These are phyloP conservation scores for Andrena chrysosceles DNA, from an alignment of 2,888 invertebrate species.

Conservation along the genomic window DNA sequence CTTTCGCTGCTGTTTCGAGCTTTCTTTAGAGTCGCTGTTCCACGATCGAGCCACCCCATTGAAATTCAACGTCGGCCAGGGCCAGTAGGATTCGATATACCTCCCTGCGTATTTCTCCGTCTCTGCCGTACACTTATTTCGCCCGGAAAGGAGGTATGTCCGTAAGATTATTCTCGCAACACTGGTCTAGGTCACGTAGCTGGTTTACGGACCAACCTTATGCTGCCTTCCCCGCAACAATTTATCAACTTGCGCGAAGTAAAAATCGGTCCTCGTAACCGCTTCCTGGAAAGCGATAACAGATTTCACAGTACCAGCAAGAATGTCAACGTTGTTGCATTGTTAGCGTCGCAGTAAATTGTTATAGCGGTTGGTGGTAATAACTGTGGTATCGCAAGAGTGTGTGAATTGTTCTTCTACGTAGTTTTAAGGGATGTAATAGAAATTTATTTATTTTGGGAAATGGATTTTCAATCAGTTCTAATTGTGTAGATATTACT, in stretches of 20 bases:
- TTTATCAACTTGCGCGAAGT: slow-evolving; percentile 49
- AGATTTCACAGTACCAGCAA: slow-evolving; percentile 28
- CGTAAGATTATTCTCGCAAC: slow-evolving; percentile 57
- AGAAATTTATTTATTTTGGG: too few species aligned
- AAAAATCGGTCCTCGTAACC: neutral
- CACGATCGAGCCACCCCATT: slow-evolving; percentile 30
- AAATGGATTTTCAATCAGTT: too few species aligned
- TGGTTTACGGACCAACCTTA: slow-evolving; percentile 54
- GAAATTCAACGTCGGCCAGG: slow-evolving; percentile 42
- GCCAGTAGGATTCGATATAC: slow-evolving; percentile 61
- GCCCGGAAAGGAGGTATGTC: neutral
- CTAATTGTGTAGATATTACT: too few species aligned
- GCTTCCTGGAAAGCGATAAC: slow-evolving; percentile 25
- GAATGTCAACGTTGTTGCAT: neutral
- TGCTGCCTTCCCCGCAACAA: slow-evolving; percentile 37
- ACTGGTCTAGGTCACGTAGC: slow-evolving; percentile 54
- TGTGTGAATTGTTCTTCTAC: too few species aligned
- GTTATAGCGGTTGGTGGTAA: too few species aligned
- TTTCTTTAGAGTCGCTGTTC: slow-evolving; percentile 36
- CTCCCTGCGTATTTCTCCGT: slow-evolving; percentile 17
- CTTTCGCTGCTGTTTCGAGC: slow-evolving; percentile 33
- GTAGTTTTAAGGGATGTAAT: too few species aligned
- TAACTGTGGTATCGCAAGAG: too few species aligned
- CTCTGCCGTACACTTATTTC: slow-evolving; percentile 37
- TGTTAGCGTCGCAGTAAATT: neutral